Evolutionary conservation across 2,113 vertebrate genomes (phyloP), one percentile per base, ranked within the genome.

Genomic region (Pteruthius melanotis): DNA sequence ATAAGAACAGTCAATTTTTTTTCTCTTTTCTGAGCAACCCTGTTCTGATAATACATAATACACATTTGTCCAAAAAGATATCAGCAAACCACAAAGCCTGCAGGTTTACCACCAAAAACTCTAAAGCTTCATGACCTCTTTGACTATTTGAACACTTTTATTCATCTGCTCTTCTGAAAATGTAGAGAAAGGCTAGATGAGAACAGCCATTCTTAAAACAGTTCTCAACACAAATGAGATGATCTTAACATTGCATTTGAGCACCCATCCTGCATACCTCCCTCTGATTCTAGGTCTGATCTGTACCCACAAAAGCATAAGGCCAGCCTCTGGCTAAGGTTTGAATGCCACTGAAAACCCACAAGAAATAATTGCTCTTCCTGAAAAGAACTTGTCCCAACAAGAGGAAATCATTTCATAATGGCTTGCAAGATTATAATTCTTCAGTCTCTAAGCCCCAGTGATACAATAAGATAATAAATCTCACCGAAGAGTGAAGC

Each of bases 301-400:
- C 52, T 81, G 17, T 71, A 78, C 22, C 66, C 69, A 39, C 71
- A 79, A 7, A 45, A 82, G 24, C 27, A 57, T 13, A 31, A 90
- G 63, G 14, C 24, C 75, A 92, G 53, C 35, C 64, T 71, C 70
- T 87, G 75, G 59, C 59, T 91, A 72, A 77, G 45, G 13, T 83
- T 54, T 90, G 63, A 70, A 86, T 47, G 50, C n/a, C 75, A 56
- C 39, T 66, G 83, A 66, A 93, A 96, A 76, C 66, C 57, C 81
- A 72, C 77, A 79, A 91, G 30, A 89, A 89, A 80, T 74, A 90
- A 83, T 77, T 86, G n/a, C 27, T 74, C 52, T 91, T 90, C 69
- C 56, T 86, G 68, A 6, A 87, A 94, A 94, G 31, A 69, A 54
- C 82, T 94, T 91, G 71, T 40, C 79, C 59, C 23, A 52, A 35